phyloP scores from a whole-genome alignment of 2,888 invertebrate species.

The Pherbina coryleti region DNA sequence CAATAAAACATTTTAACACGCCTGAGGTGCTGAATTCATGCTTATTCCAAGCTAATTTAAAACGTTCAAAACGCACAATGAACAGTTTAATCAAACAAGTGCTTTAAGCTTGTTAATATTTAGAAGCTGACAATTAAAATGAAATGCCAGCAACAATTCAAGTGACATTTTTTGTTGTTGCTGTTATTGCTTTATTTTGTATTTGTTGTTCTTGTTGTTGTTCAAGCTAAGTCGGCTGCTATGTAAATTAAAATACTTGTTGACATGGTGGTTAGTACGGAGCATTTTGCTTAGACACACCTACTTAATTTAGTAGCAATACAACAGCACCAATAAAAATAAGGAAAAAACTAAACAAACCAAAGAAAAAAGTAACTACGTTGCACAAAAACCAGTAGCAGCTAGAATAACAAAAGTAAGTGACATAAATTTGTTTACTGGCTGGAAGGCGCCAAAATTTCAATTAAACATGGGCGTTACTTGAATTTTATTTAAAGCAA shows the following conservation, averaged over 20 bases:
- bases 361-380: neutral
- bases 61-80: neutral
- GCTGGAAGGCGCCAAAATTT: constrained; percentile 28
- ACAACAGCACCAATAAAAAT: neutral
- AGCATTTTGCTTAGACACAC: neutral
- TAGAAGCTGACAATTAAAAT: neutral
- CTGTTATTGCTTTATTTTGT: neutral
- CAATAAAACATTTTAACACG: too few relatives aligned
- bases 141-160: neutral
- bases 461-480: constrained; percentile 6
- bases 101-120: neutral
- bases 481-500: neutral
- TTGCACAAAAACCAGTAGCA: neutral
- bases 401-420: neutral
- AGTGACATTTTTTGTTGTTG: neutral
- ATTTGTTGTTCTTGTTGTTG: neutral
- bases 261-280: constrained; percentile 6
- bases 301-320: neutral
- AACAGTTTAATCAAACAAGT: neutral
- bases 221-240: neutral
- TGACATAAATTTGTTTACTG: constrained; percentile 6
- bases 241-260: constrained; percentile 20
- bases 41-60: neutral
- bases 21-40: too few relatives aligned
- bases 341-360: neutral